phyloP scores from a whole-genome alignment of 92 coral and sea anemone species.

The Pocillopora grandis region DNA sequence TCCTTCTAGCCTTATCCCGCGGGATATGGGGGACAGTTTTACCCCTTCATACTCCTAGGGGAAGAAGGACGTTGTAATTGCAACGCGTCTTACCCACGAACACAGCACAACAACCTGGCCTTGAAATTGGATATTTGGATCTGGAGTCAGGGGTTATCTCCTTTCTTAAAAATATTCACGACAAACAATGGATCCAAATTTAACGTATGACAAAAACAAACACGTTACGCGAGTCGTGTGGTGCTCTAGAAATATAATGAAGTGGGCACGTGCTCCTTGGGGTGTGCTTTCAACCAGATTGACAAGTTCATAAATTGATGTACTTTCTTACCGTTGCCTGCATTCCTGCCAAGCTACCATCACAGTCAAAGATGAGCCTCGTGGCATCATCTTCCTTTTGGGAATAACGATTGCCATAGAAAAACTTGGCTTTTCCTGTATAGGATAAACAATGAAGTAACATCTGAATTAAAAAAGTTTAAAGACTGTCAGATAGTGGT shows the following conservation, averaged over 20 bases:
- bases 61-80: background rate
- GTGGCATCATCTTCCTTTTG: constrained; percentile 68
- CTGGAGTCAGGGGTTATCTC: background rate
- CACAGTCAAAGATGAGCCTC: constrained; percentile 75
- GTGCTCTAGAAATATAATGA: too few species aligned
- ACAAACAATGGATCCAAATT: background rate
- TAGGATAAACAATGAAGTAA: background rate
- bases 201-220: background rate
- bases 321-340: constrained; percentile 75
- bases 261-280: too few species aligned
- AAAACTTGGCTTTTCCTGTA: constrained; percentile 49
- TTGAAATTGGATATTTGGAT: too few species aligned
- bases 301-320: background rate
- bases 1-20: too few species aligned
- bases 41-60: background rate
- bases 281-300: background rate
- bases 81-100: background rate
- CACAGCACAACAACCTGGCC: too few species aligned
- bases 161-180: background rate
- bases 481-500: background rate
- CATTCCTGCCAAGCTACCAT: constrained; percentile 75
- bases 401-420: constrained; percentile 69
- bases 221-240: too few species aligned
- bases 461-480: background rate
- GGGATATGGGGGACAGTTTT: too few species aligned